Evolutionary conservation across 1,140 invertebrate species (phyloP), one percentile per base, ranked within the genome.

Genomic region (Muscidifurax raptorellus): DNA sequence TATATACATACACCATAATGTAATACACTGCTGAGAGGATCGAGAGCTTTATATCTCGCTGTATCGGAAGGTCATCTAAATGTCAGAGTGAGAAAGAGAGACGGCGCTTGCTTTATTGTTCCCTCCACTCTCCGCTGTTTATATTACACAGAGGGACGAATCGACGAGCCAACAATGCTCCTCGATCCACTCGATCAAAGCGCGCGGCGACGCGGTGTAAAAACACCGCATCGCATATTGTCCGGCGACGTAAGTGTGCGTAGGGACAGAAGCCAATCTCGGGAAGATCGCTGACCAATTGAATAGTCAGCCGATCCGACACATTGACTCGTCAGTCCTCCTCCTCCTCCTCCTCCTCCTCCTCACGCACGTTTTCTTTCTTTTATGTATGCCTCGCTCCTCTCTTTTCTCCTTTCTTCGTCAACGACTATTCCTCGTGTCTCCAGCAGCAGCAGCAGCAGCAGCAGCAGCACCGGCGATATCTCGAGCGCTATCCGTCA

Each of bases 401-500:
- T 71, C 30, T 69, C 10, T 10, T 10, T 2, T 74, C 25, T 74
- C 9, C 30, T n/a, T 22, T 32, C 72, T 5, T 36, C 52, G 71
- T 44, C 30, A 40, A 18, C 36, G 25, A 72, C n/a, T 76, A 44
- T 76, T 76, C 52, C 10, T 69, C 66, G 27, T 76, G 52, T 59
- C 52, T 59, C 18, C 52, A 5, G 52, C 52, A 59, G 22, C 52
- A 59, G 22, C 52, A n/a, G 22, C 52, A 5, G 52, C 52, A 59
- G 22, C 52, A 59, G 22, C 52, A n/a, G 22, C 52, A 18, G 4
- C 18, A 44, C 0, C 12, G 18, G 75, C 15, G 76, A 64, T 71
- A 84, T 84, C 75, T 78, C 64, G 25, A 67, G 69, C 71, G 30
- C 71, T 80, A 84, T 84, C 25, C 69, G 69, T 84, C 83, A 84